These are phyloP conservation scores for Thumatha senex DNA, from an alignment of 2,888 invertebrate species.

Conservation along the genomic window DNA sequence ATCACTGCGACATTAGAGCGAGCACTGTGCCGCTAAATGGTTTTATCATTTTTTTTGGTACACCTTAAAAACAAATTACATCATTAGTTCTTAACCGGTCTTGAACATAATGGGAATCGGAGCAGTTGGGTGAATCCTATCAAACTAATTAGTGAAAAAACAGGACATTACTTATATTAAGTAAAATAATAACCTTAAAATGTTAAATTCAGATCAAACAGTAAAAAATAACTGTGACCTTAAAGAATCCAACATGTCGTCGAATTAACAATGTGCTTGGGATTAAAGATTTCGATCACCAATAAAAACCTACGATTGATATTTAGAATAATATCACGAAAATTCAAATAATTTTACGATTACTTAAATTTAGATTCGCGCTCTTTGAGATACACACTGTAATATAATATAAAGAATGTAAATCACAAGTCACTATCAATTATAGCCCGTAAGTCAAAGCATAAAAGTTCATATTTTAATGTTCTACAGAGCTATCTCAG, in stretches of 20 bases:
- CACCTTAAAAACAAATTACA: conserved; percentile 56
- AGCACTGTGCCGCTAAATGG: conserved; percentile 34
- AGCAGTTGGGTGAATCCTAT: conserved; percentile 36
- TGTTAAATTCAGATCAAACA: conserved; percentile 34
- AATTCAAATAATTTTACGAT: conserved; percentile 35
- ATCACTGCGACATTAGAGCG: conserved; percentile 59
- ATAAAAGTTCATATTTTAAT: background rate
- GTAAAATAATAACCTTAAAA: conserved; percentile 29
- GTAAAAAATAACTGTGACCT: conserved; percentile 29
- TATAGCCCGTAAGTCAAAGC: background rate
- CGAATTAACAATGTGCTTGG: conserved; percentile 19
- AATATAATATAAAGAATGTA: background rate
- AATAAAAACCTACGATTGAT: conserved; percentile 36
- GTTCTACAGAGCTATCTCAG: conserved; percentile 18
- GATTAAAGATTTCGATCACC: conserved; percentile 24
- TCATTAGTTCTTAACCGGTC: conserved; percentile 40
- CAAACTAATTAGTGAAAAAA: conserved; percentile 23
- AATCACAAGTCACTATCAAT: conserved; percentile 7
- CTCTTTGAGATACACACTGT: conserved; percentile 23
- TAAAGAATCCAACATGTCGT: conserved; percentile 11
- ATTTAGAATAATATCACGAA: conserved; percentile 45
- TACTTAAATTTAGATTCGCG: conserved; percentile 24
- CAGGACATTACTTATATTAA: conserved; percentile 28
- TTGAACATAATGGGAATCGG: conserved; percentile 42
- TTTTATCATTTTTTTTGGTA: conserved; percentile 68